Evolutionary conservation across 2,113 vertebrate genomes (phyloP).

Genomic region (Diadophis punctatus): DNA sequence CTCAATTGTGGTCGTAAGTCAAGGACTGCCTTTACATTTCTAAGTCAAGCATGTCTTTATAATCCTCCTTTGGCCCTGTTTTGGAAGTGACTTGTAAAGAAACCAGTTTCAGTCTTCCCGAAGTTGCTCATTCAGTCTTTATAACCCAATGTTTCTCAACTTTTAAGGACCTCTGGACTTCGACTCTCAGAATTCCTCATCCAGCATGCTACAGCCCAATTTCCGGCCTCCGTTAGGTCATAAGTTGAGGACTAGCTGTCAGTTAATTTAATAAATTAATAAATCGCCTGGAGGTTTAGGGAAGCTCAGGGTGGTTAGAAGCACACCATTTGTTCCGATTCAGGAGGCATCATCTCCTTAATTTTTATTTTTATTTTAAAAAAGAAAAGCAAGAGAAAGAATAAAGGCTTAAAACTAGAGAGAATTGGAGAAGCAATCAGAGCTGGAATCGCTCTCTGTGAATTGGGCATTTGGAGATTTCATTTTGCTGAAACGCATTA

Average conservation of each 20-base stretch:
- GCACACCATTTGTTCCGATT: neutral
- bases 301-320: neutral
- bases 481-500: conserved; percentile 14
- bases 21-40: neutral
- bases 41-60: neutral
- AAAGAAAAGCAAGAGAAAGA: neutral
- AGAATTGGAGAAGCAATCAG: neutral
- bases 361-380: neutral
- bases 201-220: too few species aligned
- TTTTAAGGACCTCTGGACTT: too few species aligned
- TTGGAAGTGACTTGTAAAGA: neutral
- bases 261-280: neutral
- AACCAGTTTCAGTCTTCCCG: neutral
- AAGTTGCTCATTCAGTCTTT: neutral
- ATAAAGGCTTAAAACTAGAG: neutral
- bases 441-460: neutral
- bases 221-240: neutral
- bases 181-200: too few species aligned
- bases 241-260: neutral
- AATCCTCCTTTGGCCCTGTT: neutral
- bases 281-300: neutral
- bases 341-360: neutral
- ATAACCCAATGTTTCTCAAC: too few species aligned
- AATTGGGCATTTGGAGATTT: neutral
- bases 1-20: too few species aligned